Evolutionary conservation across 2,888 invertebrate genomes (phyloP), one percentile per base, ranked within the genome.

Genomic region (Drosophila stalkeri): DNA sequence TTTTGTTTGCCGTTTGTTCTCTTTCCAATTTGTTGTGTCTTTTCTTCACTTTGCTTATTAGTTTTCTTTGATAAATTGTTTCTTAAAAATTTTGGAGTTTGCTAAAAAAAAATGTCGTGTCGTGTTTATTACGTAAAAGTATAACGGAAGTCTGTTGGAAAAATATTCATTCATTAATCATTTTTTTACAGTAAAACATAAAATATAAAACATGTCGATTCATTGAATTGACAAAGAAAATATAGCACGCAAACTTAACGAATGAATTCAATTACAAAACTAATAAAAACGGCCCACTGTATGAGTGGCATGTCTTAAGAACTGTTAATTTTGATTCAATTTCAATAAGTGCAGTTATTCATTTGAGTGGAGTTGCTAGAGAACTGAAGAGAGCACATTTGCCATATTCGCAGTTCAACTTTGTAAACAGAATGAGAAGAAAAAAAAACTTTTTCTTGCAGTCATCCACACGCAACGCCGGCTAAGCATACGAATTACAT

Each of bases 11-110:
- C 52, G 16, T 46, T 69, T 65, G 49, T 66, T 43, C 18, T 43
- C 43, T 18, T 46, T 46, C 8, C 18, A 7, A 12, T 49, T 51
- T 62, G 35, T 51, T 51, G n/a, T 49, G 11, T 31, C 31, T 47
- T 47, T 47, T 16, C 37, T 57, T 55, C 65, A 66, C 69, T 78
- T 67, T 57, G 23, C 20, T 65, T 72, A 62, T 78, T 68, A 77
- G 62, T 68, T 73, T 75, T 60, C n/a, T 20, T 23, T 60, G 56
- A 77, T 49, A 60, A 60, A 67, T 63, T 62, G 20, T 56, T 33
- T 75, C 52, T 31, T 6, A 12, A 64, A 64, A 56, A 23, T 76
- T 68, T 20, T 39, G 20, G 8, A 72, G 60, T 39, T 61, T 54
- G 59, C 16, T 55, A 16, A 46, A 47, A 11, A 35, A 59, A 12